phyloP scores from a whole-genome alignment of 2,888 invertebrate species.

The Cheilosia urbana region DNA sequence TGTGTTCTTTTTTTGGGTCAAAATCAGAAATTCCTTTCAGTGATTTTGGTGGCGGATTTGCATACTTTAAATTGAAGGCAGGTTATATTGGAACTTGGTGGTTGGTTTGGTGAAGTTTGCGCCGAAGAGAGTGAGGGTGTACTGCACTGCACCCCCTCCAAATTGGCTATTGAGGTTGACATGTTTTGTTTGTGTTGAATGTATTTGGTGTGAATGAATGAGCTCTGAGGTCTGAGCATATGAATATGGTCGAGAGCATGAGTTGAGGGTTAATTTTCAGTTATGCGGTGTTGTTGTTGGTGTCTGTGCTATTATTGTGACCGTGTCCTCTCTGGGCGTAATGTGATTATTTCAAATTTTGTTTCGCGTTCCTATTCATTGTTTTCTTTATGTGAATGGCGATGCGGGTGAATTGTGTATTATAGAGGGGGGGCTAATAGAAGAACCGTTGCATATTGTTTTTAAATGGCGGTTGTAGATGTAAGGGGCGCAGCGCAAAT shows the following conservation, averaged over 20 bases:
- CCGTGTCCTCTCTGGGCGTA: constrained; percentile 39
- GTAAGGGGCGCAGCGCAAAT: too few relatives aligned
- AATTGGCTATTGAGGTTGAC: constrained; percentile 38
- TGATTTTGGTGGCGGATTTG: constrained; percentile 45
- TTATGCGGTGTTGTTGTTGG: constrained; percentile 1
- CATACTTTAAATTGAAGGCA: constrained; percentile 40
- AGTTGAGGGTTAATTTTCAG: constrained; percentile 51
- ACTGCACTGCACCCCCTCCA: constrained; percentile 51
- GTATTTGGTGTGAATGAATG: constrained; percentile 50
- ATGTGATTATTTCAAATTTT: constrained; percentile 63
- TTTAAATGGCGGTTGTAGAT: too few relatives aligned
- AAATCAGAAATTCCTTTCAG: constrained; percentile 11
- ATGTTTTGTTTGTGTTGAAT: not conserved
- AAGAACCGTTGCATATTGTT: too few relatives aligned
- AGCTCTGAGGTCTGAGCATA: constrained; percentile 3
- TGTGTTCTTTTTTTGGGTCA: not conserved
- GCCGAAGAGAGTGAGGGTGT: not conserved
- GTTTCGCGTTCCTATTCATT: constrained; percentile 26
- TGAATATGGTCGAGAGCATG: constrained; percentile 27
- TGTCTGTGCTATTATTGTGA: constrained; percentile 18
- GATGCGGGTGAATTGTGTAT: not conserved
- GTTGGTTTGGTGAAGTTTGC: not conserved
- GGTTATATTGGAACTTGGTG: constrained; percentile 1
- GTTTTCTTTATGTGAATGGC: not conserved
- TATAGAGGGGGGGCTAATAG: too few relatives aligned